phyloP scores from a whole-genome alignment of 2,797 vertebrate species.

The Furcifer pardalis region DNA sequence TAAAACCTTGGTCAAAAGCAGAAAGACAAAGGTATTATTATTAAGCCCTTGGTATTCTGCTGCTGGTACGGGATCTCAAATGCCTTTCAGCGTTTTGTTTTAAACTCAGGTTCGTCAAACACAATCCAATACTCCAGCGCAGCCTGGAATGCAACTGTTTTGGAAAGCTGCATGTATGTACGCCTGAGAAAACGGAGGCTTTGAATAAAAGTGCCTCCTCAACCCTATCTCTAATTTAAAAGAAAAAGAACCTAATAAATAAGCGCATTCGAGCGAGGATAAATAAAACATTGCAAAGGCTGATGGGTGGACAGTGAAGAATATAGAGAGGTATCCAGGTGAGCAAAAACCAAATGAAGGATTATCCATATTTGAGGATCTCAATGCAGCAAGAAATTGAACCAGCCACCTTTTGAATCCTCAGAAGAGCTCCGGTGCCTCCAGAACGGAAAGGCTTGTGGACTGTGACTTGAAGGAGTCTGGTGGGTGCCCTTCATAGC shows the following conservation, averaged over 20 bases:
- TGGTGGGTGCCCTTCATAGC: neutral
- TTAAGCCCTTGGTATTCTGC: neutral
- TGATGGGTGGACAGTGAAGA: conserved; percentile 61
- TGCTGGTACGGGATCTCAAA: neutral
- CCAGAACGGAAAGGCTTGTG: conserved; percentile 8
- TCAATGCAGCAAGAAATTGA: conserved; percentile 71
- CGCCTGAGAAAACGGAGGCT: conserved; percentile 63
- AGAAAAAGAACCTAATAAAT: conserved; percentile 69
- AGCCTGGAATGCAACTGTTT: conserved; percentile 54
- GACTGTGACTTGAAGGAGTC: neutral
- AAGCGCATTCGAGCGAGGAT: conserved; percentile 67
- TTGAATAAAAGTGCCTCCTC: conserved; percentile 65
- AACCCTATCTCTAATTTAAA: conserved; percentile 69
- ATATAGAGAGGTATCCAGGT: conserved; percentile 67
- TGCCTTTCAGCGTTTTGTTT: neutral
- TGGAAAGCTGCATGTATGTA: conserved; percentile 66
- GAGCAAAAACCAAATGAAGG: conserved; percentile 68
- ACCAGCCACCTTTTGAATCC: conserved; percentile 54
- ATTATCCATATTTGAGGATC: conserved; percentile 69
- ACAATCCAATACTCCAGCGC: too few species aligned
- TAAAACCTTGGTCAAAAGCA: neutral
- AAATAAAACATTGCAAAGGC: conserved; percentile 64
- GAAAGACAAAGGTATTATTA: neutral
- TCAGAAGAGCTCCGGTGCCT: conserved; percentile 33
- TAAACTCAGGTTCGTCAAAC: too few species aligned